These are phyloP conservation scores for Protosalanx chinensis DNA, from an alignment of 2,797 vertebrate species.

Conservation along the genomic window DNA sequence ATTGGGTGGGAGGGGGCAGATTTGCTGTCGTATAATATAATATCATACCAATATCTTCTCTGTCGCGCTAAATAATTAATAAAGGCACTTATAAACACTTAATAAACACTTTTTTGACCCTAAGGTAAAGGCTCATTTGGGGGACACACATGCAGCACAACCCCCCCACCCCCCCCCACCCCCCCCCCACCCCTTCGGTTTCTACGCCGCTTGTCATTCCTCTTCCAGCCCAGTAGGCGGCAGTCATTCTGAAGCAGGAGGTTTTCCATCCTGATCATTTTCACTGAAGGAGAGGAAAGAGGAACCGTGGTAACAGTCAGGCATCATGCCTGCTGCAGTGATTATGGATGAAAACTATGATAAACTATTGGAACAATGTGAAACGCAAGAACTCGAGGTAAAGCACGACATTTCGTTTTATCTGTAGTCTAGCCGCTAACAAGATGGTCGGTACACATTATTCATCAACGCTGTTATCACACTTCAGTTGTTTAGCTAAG, in stretches of 20 bases:
- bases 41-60: too few relatives aligned
- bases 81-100: too few relatives aligned
- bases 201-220: neutral
- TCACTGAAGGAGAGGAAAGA: neutral
- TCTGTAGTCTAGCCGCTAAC: accelerated
- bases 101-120: too few relatives aligned
- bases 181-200: too few relatives aligned
- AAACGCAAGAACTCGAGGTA: slow-evolving; percentile 95
- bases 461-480: neutral
- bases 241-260: neutral
- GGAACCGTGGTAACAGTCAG: neutral
- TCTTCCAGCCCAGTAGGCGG: neutral
- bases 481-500: neutral
- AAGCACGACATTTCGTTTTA: accelerated
- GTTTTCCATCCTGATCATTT: neutral
- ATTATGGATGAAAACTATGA: slow-evolving; percentile 86
- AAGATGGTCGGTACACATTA: accelerated
- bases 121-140: too few relatives aligned
- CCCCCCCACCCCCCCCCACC: too few relatives aligned
- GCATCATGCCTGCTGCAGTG: slow-evolving; percentile 88
- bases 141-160: too few relatives aligned
- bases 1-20: too few relatives aligned
- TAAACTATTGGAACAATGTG: slow-evolving; percentile 90
- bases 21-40: too few relatives aligned
- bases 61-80: too few relatives aligned